Base-by-base conservation (phyloP, 35 echinoderm and acorn worm genomes). In the Lytechinus pictus region DNA sequence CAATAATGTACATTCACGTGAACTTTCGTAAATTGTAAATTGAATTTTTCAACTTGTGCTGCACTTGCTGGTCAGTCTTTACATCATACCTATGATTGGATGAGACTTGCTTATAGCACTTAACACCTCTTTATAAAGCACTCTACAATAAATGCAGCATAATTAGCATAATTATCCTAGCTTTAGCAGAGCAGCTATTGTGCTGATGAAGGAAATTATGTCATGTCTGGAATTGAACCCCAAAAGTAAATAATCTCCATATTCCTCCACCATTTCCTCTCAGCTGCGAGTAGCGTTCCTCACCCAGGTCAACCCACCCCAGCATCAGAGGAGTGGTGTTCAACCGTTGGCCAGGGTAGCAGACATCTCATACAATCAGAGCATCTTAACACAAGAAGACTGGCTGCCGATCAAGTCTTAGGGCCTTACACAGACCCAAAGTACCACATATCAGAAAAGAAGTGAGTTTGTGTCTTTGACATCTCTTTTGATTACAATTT, bases 361-460 rank as follows among this genome's bases (percentile, higher is more conserved):
- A 96, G 95, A 27, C 97, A 98, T 54, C 96, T 97, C 90, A 95
- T 98, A 57, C 95, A 86, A 13, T 94, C 96, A 53, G 94, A 98
- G 27, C 97, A 98, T 66, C 95, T 98, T 4, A 94, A 98, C 95
- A 94, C 66, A 19, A 95, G 97, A 94, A 95, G 97, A 54, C 53
- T 86, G 55, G 97, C 87, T n/a, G 93, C 96, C 53, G 87, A 96
- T 86, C 94, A 86, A 21, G 66, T 86, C 14, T 66, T 95, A 4
- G 94, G 94, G 11, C 94, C 94, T 21, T 95, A 95, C 94, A 53
- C 94, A 28, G 94, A 95, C 58, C 94, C 58, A 28, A 86, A 86
- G 28, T 86, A 95, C 58, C 3, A 29, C 58, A 52, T 86, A 8
- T 5, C 14, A 86, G 94, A 95, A 52, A 86, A 66, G 61, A 95